Evolutionary conservation across 2,888 invertebrate genomes (phyloP).

Genomic region (Spilarctia lutea): DNA sequence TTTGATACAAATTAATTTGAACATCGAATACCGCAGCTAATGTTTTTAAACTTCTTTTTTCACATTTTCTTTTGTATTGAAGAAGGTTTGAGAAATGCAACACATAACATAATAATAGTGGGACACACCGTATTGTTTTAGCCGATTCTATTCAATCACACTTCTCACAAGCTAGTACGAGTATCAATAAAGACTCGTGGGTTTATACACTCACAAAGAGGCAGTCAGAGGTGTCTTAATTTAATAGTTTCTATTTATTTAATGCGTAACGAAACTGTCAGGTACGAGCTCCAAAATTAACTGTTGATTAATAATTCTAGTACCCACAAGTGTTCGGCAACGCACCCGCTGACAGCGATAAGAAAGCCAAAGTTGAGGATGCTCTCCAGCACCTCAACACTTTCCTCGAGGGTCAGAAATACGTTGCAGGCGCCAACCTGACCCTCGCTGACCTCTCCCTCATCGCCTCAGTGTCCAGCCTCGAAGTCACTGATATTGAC

Average conservation of each 20-base stretch:
- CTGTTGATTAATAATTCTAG: conserved; percentile 60
- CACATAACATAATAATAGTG: not conserved
- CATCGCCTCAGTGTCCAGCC: conserved; percentile 89
- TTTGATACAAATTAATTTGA: not conserved
- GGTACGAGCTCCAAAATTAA: not conserved
- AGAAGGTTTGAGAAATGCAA: not conserved
- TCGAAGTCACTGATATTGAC: conserved; percentile 89
- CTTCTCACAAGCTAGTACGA: not conserved
- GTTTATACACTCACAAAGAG: not conserved
- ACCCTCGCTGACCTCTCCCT: conserved; percentile 93
- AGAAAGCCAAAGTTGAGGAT: conserved; percentile 89
- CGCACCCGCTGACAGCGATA: conserved; percentile 88
- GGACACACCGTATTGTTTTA: not conserved
- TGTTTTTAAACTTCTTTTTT: not conserved
- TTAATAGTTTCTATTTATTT: not conserved
- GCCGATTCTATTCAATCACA: not conserved
- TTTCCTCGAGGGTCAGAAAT: conserved; percentile 90
- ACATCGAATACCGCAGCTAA: not conserved
- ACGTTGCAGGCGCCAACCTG: conserved; percentile 90
- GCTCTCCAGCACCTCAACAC: conserved; percentile 89
- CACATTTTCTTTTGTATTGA: not conserved
- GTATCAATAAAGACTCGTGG: not conserved
- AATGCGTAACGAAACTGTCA: not conserved
- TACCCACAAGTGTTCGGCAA: conserved; percentile 88
- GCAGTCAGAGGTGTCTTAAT: not conserved